A percentile compares a stretch with the other conserved stretches of the same genome.
These are phyloP conservation scores for Basileuterus tristriatus DNA, from an alignment of 2,797 vertebrate genomes.

Conservation along the genomic window DNA sequence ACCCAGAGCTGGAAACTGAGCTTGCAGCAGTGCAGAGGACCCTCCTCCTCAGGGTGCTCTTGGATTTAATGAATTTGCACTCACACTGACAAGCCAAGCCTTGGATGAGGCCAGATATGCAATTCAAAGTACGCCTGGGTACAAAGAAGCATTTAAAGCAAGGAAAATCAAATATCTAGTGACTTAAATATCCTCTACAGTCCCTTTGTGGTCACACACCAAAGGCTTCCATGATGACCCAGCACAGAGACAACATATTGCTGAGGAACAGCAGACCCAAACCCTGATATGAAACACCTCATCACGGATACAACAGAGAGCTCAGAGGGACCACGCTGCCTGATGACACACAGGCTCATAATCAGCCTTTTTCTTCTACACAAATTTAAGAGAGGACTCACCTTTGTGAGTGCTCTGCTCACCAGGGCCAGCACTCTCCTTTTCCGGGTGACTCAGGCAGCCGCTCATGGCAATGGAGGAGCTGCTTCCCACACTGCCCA, in stretches of 20 bases:
- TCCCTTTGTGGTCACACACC: neutral
- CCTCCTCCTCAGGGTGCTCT: neutral
- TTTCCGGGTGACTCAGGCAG: neutral
- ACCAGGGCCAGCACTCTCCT: accelerated
- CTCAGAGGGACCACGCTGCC: accelerated
- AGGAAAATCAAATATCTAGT: neutral
- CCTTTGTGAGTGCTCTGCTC: neutral
- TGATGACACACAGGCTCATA: neutral
- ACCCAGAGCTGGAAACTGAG: neutral
- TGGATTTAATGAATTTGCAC: neutral
- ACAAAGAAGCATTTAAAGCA: neutral
- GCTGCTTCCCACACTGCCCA: accelerated
- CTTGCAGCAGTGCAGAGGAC: accelerated
- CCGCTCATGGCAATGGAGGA: accelerated
- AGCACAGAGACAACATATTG: accelerated
- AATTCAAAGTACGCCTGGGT: neutral
- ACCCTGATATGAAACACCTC: neutral
- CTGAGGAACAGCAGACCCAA: neutral
- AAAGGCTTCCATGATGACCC: neutral
- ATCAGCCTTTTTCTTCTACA: accelerated
- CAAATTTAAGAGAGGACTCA: neutral
- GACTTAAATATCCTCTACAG: neutral
- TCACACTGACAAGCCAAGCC: neutral
- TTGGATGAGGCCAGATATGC: accelerated
- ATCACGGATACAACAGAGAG: accelerated